These are phyloP conservation scores for Augochlora pura DNA, from an alignment of 1,140 invertebrate genomes.

Conservation along the genomic window DNA sequence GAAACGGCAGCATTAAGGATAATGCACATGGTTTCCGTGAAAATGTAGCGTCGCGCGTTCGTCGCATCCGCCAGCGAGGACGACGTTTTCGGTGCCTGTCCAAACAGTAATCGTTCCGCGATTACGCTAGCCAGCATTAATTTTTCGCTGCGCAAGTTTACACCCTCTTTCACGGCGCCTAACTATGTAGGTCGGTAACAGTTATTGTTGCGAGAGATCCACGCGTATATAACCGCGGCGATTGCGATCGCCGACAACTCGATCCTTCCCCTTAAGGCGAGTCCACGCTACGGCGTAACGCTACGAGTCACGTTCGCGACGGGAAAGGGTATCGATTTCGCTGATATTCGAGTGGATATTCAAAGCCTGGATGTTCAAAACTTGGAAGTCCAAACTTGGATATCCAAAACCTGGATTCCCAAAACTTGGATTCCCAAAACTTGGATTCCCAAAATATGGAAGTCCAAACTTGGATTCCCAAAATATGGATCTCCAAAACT, in stretches of 20 bases:
- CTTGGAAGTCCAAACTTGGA: too few relatives aligned
- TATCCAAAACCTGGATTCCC: too few relatives aligned
- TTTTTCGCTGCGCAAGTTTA: constrained; percentile 12
- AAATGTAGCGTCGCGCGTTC: constrained; percentile 3
- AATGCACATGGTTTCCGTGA: not conserved
- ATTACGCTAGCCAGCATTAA: constrained; percentile 1
- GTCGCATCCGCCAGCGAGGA: not conserved
- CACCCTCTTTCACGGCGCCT: constrained; percentile 9
- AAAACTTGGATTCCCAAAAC: too few relatives aligned
- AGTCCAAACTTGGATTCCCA: too few relatives aligned
- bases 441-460: too few relatives aligned
- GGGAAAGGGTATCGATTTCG: too few relatives aligned
- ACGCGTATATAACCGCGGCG: not conserved
- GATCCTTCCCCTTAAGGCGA: not conserved
- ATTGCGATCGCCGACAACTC: not conserved
- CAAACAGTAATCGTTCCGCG: constrained; percentile 1
- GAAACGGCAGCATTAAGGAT: not conserved
- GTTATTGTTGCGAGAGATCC: constrained; percentile 14
- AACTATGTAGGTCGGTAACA: constrained; percentile 26
- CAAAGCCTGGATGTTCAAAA: too few relatives aligned
- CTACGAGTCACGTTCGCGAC: not conserved
- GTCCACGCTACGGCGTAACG: not conserved
- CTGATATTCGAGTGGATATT: too few relatives aligned
- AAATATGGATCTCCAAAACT: too few relatives aligned
- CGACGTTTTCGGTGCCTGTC: too few relatives aligned